Evolutionary conservation across 1,140 invertebrate genomes (phyloP).

Genomic region (Habropoda laboriosa): DNA sequence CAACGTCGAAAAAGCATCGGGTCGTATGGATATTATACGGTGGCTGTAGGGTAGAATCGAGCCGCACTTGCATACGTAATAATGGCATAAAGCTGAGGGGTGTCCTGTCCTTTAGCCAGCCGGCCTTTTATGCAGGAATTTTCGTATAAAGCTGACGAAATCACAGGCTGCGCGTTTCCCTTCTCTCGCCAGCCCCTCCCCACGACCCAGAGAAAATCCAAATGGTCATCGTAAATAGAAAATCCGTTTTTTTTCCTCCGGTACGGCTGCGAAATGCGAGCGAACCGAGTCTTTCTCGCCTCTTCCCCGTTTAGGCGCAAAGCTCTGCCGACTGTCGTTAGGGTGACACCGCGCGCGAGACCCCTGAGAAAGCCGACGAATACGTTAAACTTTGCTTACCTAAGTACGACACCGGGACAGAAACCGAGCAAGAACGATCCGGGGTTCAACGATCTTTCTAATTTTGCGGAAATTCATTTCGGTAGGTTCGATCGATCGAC

Average conservation of each 20-base stretch:
- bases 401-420: no score
- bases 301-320: slow-evolving; percentile 58
- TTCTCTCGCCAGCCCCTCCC: slow-evolving; percentile 53
- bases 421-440: no score
- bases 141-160: slow-evolving; percentile 77
- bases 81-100: slow-evolving; percentile 78
- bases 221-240: slow-evolving; percentile 81
- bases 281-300: slow-evolving; percentile 63
- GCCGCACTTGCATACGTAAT: slow-evolving; percentile 79
- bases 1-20: slow-evolving; percentile 55
- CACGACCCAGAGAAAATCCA: slow-evolving; percentile 74
- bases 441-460: no score
- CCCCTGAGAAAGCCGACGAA: slow-evolving; percentile 18
- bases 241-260: slow-evolving; percentile 75
- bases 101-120: slow-evolving; percentile 66
- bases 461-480: no score
- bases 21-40: slow-evolving; percentile 60
- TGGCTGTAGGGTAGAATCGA: slow-evolving; percentile 68
- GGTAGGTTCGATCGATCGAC: no score
- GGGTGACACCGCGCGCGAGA: not conserved
- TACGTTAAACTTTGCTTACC: no score
- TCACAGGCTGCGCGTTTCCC: slow-evolving; percentile 66
- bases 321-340: slow-evolving; percentile 3
- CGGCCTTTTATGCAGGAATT: slow-evolving; percentile 75
- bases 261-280: slow-evolving; percentile 64